Percentiles rank a stretch among this genome's conserved stretches.
phyloP scores from a whole-genome alignment of 2,888 invertebrate genomes.

The Leistus spinibarbis region DNA sequence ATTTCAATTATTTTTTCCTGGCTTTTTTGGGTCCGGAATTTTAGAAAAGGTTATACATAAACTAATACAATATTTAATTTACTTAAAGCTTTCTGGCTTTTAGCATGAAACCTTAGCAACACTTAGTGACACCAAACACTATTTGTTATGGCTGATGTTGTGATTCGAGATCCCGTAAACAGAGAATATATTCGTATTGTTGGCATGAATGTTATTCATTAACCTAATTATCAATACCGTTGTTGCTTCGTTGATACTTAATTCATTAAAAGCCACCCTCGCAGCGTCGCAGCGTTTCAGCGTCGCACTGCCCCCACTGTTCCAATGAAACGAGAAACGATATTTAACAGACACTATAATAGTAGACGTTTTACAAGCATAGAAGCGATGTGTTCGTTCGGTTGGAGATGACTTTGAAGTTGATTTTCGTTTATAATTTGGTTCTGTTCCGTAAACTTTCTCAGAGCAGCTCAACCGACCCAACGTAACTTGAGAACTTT shows the following conservation, averaged over 20 bases:
- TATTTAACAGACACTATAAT: background rate
- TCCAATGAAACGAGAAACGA: background rate
- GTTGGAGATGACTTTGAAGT: slow-evolving; percentile 48
- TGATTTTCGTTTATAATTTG: slow-evolving; percentile 53
- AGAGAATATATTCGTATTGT: too few species aligned
- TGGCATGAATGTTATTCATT: background rate
- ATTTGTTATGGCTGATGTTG: too few species aligned
- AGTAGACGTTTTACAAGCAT: background rate
- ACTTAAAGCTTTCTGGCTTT: too few species aligned
- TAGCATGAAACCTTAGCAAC: too few species aligned
- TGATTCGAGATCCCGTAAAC: too few species aligned
- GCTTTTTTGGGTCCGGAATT: too few species aligned
- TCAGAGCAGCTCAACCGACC: background rate
- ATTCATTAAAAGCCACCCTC: background rate
- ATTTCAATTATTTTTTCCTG: too few species aligned
- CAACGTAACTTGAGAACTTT: slow-evolving; percentile 40
- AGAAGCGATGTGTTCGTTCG: background rate
- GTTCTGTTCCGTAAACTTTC: slow-evolving; percentile 50
- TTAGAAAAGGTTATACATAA: too few species aligned
- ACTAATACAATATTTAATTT: too few species aligned
- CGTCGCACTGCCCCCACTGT: background rate
- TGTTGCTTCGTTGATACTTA: background rate
- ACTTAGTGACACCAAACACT: too few species aligned
- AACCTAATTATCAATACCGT: background rate
- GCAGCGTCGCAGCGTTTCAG: too few species aligned